These are phyloP conservation scores for Pluvialis apricaria DNA, from an alignment of 2,113 vertebrate species.

Conservation along the genomic window DNA sequence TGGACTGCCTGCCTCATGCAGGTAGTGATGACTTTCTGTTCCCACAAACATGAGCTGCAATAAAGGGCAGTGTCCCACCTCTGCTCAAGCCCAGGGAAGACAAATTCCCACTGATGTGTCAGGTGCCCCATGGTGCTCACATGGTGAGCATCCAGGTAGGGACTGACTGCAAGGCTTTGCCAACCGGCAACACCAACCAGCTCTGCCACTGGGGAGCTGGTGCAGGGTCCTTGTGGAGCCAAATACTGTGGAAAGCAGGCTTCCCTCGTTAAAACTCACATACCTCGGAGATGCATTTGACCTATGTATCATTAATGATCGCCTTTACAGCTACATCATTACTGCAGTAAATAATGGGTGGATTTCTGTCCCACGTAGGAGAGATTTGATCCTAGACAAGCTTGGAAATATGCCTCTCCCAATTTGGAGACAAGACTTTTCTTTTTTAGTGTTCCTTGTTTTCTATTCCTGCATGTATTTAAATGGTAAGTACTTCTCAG, in stretches of 20 bases:
- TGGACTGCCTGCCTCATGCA: background rate
- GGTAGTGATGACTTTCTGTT: background rate
- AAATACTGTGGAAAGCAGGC: rapidly evolving
- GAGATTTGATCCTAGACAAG: background rate
- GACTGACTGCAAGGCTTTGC: background rate
- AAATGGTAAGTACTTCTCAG: background rate
- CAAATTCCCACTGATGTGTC: background rate
- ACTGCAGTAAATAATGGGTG: background rate
- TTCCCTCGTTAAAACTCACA: background rate
- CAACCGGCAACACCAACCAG: background rate
- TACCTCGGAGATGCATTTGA: background rate
- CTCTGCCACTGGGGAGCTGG: background rate
- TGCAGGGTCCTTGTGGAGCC: background rate
- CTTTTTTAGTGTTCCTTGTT: background rate
- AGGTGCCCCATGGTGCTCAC: background rate
- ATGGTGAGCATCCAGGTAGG: background rate
- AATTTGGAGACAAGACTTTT: background rate
- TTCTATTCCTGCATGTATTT: background rate
- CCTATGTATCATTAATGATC: background rate
- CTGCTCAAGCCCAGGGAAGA: background rate
- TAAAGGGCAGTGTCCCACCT: background rate
- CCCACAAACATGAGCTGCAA: background rate
- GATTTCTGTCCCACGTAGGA: background rate
- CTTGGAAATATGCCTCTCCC: background rate
- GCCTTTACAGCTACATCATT: background rate